phyloP scores from a whole-genome alignment of 2,113 vertebrate species.

The Castor canadensis region DNA sequence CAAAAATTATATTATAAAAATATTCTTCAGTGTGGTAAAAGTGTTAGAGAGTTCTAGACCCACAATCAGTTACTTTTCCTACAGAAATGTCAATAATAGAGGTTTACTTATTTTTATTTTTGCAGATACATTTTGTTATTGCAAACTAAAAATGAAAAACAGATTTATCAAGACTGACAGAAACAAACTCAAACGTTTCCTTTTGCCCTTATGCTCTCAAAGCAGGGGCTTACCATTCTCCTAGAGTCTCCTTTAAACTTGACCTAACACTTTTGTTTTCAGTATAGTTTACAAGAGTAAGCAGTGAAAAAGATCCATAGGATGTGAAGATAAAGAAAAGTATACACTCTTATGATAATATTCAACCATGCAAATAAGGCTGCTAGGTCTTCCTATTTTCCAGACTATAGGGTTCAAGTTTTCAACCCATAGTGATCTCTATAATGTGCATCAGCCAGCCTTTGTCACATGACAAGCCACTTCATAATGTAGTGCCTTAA shows the following conservation, averaged over 20 bases:
- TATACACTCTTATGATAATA: not conserved
- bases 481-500: not conserved
- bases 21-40: not conserved
- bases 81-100: constrained; percentile 39
- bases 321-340: not conserved
- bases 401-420: not conserved
- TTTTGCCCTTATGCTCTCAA: not conserved
- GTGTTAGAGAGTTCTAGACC: not conserved
- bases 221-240: not conserved
- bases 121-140: constrained; percentile 35
- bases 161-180: constrained; percentile 16
- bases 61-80: constrained; percentile 16
- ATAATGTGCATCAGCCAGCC: not conserved
- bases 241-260: not conserved
- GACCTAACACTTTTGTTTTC: not conserved
- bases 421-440: not conserved
- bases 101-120: constrained; percentile 59
- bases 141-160: constrained; percentile 48
- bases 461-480: not conserved
- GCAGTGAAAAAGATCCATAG: not conserved
- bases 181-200: constrained; percentile 22
- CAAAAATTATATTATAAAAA: not conserved
- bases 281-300: not conserved
- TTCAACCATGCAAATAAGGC: not conserved
- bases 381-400: not conserved